Base-by-base conservation (phyloP, 2,888 invertebrate species). In the Gryllus longicercus region DNA sequence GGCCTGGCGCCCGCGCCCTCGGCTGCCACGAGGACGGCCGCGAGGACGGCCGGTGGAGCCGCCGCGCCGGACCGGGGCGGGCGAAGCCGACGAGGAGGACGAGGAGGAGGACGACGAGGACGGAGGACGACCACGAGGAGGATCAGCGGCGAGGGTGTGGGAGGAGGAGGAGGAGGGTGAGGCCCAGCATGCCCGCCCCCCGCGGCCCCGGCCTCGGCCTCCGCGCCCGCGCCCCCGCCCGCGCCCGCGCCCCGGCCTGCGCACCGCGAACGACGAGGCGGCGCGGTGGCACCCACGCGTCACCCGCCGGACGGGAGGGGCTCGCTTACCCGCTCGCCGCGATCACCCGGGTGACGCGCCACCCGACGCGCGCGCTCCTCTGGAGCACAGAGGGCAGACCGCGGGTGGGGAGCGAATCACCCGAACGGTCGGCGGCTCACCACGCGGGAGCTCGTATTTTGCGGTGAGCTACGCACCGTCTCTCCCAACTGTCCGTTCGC, bases 101-200 rank as follows among this genome's bases (percentile, higher is more conserved):
- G 38, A 38, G 5, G 38, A 38, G 0, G 38, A 38, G 38, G 38
- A 38, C 5, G 38, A 38, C 4, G 38, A 38, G 5, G 38, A 38
- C 38, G 38, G 38, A 38, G 38, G 38, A 38, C 38, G 38, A 5
- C 38, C 38, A 38, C 4, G 75, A 74, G 51, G 74, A 88, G 88
- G 86, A 89, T 89, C 85, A 87, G 89, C 84, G 90, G 89, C 85
- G 89, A 86, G 87, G 89, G 89, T 89, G 89, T 89, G 79, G 51
- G 80, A 75, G 80, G 86, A 84, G 81, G 82, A 78, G 78, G 76
- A 79, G 78, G 81, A n/a, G n/a, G n/a, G n/a, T n/a, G n/a, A n/a
- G n/a, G n/a, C 79, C 82, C 78, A 77, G 79, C 82, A 76, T 78
- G 81, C 79, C 79, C 82, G n/a, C 82, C 79, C 51, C 74, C 75